These are phyloP conservation scores for Apteryx mantelli DNA, from an alignment of 2,113 vertebrate genomes.

Conservation along the genomic window DNA sequence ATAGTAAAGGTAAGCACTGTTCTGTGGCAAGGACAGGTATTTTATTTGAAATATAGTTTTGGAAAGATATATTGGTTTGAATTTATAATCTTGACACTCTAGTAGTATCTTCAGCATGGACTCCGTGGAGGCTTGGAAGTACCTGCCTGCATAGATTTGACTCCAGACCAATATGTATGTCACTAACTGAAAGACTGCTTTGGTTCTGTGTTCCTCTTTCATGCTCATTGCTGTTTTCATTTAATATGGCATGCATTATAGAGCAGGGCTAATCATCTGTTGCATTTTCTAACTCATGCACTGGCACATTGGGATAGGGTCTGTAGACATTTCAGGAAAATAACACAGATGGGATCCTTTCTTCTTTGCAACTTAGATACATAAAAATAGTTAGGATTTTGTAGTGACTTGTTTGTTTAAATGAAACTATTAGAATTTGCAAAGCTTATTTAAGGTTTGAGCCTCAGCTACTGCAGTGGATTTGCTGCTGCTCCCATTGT, in stretches of 20 bases:
- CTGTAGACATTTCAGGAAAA: neutral
- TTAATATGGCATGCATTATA: neutral
- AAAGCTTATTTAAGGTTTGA: neutral
- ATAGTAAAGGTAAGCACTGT: neutral
- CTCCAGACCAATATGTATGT: neutral
- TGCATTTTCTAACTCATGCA: neutral
- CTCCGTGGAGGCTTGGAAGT: neutral
- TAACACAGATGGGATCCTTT: too few species aligned
- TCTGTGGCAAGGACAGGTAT: neutral
- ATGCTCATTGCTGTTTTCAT: accelerated
- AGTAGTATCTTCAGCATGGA: accelerated
- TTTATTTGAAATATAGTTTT: neutral
- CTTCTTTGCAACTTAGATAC: neutral
- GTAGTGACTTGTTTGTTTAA: neutral
- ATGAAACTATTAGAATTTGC: neutral
- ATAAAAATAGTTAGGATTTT: neutral
- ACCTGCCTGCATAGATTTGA: too few species aligned
- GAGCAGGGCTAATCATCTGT: neutral
- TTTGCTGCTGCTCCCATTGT: neutral
- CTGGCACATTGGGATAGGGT: neutral
- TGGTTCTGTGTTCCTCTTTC: neutral
- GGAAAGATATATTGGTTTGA: neutral
- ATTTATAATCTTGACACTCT: accelerated
- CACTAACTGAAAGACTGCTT: neutral
- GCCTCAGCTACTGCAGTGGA: neutral